A percentile compares a stretch with the other conserved stretches of the same genome.
Conservation (phyloP, 2,888 invertebrate species). For the Clitarchus hookeri region DNA sequence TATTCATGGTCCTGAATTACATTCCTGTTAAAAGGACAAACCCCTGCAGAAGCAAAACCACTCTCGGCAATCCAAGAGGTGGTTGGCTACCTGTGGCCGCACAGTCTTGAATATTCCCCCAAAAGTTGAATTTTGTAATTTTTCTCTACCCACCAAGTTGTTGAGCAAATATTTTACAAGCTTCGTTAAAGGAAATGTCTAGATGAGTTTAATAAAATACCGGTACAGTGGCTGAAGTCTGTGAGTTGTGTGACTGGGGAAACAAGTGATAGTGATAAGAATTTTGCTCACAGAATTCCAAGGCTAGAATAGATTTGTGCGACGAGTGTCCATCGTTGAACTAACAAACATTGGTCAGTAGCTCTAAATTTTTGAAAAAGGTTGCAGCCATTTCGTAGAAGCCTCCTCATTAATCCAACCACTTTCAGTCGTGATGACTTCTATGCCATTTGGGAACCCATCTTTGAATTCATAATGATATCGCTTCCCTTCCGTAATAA, state of each 20-base stretch:
- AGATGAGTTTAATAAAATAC: no score
- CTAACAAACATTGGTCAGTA: neutral
- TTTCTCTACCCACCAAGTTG: no score
- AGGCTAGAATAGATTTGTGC: neutral
- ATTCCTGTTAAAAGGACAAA: no score
- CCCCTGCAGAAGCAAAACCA: no score
- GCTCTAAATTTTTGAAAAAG: slow-evolving; percentile 6
- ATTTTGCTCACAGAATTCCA: slow-evolving; percentile 1
- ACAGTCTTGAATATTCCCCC: no score
- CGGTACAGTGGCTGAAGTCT: neutral
- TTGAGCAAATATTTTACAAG: no score
- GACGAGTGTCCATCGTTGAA: neutral
- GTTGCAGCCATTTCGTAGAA: slow-evolving; percentile 10
- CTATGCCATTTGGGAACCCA: slow-evolving; percentile 21
- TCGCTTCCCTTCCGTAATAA: neutral
- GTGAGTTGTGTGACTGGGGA: neutral
- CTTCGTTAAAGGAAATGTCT: no score
- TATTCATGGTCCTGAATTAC: no score
- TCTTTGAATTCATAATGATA: neutral
- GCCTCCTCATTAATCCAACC: neutral
- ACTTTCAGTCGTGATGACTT: neutral
- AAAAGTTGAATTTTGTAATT: no score
- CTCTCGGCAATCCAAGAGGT: no score
- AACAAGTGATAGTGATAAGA: neutral
- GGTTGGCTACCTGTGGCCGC: no score